These are phyloP conservation scores for Agrotis segetum DNA, from an alignment of 2,888 invertebrate species.

Conservation along the genomic window DNA sequence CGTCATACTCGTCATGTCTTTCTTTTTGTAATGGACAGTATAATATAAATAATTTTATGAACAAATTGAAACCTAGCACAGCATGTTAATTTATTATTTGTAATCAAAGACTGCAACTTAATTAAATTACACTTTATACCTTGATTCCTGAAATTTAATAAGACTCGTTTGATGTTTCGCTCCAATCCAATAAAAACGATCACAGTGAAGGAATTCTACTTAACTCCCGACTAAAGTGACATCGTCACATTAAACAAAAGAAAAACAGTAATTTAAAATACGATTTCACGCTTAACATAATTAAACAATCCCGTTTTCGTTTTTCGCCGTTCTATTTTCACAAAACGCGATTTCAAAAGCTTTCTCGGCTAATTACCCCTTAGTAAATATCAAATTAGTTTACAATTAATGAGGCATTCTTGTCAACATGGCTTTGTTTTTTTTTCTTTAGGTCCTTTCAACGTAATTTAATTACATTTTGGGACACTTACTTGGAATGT, in stretches of 20 bases:
- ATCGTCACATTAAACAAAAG: constrained; percentile 12
- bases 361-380: constrained; percentile 67
- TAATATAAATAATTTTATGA: no score
- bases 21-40: no score
- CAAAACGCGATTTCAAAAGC: constrained; percentile 54
- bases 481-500: constrained; percentile 30
- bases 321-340: constrained; percentile 50
- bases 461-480: constrained; percentile 57
- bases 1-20: no score
- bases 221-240: not conserved
- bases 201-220: not conserved
- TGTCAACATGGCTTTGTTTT: constrained; percentile 65
- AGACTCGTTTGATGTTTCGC: not conserved
- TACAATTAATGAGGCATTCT: constrained; percentile 63
- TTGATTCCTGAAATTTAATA: not conserved
- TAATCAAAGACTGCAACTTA: no score
- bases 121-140: no score
- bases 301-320: constrained; percentile 14
- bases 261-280: constrained; percentile 6
- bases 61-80: no score
- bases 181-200: not conserved
- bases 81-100: no score
- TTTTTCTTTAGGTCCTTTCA: constrained; percentile 47
- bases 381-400: constrained; percentile 70
- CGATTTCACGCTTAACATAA: constrained; percentile 17